These are phyloP conservation scores for Xestoiulus laeticollis DNA, from an alignment of 2,888 invertebrate genomes.

Conservation along the genomic window DNA sequence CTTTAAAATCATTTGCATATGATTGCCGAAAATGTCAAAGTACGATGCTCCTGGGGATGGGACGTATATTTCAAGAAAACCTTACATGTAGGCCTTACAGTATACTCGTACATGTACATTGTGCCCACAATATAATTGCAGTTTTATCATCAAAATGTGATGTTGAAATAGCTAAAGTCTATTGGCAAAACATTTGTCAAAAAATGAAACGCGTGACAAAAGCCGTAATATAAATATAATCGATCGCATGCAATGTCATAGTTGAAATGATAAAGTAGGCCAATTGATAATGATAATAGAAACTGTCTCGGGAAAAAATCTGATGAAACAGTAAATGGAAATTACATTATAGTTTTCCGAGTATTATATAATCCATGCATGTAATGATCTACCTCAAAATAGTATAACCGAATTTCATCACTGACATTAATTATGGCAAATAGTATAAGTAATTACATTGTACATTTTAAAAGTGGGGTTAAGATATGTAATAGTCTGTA, in stretches of 20 bases:
- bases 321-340: background rate
- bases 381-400: background rate
- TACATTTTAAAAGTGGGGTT: background rate
- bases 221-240: background rate
- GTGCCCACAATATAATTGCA: background rate
- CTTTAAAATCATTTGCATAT: too few relatives aligned
- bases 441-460: background rate
- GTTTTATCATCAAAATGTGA: background rate
- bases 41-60: too few relatives aligned
- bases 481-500: background rate
- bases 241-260: background rate
- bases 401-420: background rate
- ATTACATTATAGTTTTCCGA: background rate
- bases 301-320: background rate
- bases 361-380: background rate
- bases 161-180: background rate
- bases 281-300: background rate
- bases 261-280: background rate
- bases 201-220: background rate
- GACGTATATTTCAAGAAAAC: too few relatives aligned
- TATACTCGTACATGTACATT: too few relatives aligned
- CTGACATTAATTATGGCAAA: background rate
- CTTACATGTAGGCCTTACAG: too few relatives aligned
- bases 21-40: too few relatives aligned
- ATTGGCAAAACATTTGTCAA: conserved; percentile 6